Evolutionary conservation across 2,888 invertebrate species (phyloP).

Genomic region (Griposia aprilina): DNA sequence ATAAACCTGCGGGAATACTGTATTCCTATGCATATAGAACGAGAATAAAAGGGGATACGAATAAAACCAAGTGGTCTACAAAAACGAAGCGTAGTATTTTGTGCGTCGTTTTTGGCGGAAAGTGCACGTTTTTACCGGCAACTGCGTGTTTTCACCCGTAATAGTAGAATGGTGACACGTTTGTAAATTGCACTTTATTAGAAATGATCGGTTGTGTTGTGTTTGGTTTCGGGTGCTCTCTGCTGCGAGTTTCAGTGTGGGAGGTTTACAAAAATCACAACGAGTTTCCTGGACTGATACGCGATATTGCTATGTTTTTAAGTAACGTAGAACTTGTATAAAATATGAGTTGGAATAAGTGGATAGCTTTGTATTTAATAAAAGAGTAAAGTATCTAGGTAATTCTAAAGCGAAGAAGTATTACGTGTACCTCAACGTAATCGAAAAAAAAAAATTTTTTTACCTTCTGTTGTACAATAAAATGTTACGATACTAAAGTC

Average conservation of each 20-base stretch:
- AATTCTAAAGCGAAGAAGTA: not conserved
- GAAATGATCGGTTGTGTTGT: slow-evolving; percentile 23
- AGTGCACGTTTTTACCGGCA: slow-evolving; percentile 25
- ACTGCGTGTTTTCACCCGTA: slow-evolving; percentile 25
- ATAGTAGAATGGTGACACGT: slow-evolving; percentile 36
- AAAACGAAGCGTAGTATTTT: slow-evolving; percentile 48
- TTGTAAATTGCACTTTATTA: slow-evolving; percentile 41
- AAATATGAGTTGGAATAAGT: not conserved
- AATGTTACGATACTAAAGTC: too few species aligned
- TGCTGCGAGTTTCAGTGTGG: not conserved
- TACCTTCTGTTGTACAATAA: too few species aligned
- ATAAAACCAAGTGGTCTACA: slow-evolving; percentile 51
- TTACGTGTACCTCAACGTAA: not conserved
- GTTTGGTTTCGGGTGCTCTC: slow-evolving; percentile 8
- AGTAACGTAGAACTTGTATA: not conserved
- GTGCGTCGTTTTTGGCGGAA: slow-evolving; percentile 51
- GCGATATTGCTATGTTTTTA: not conserved
- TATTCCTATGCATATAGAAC: slow-evolving; percentile 58
- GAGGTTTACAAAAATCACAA: not conserved
- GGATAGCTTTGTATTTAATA: too few species aligned
- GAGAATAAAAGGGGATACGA: slow-evolving; percentile 50
- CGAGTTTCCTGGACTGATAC: not conserved
- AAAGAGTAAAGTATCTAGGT: not conserved
- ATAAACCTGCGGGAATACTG: slow-evolving; percentile 46
- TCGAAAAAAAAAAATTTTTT: too few species aligned